These are phyloP conservation scores for Agrilus cyanescens DNA, from an alignment of 2,888 invertebrate species.

Conservation along the genomic window DNA sequence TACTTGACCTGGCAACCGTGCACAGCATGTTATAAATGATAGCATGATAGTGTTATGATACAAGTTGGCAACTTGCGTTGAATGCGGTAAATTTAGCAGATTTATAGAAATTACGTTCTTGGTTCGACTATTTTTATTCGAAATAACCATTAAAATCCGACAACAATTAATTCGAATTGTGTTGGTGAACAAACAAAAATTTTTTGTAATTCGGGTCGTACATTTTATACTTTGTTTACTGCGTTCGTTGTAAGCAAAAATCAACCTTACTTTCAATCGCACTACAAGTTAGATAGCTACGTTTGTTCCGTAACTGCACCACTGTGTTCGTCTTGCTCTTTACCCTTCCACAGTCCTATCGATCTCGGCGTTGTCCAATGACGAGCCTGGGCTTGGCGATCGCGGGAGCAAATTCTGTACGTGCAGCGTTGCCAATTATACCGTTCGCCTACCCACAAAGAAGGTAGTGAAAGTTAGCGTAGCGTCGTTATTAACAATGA, in stretches of 20 bases:
- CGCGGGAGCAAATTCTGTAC: constrained; percentile 40
- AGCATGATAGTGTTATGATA: constrained; percentile 12
- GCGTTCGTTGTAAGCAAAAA: too few species aligned
- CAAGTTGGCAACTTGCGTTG: not conserved
- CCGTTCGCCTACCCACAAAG: constrained; percentile 19
- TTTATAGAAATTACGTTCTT: not conserved
- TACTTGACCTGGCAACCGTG: constrained; percentile 37
- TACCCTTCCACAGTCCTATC: constrained; percentile 47
- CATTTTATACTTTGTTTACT: too few species aligned
- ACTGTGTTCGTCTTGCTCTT: constrained; percentile 40
- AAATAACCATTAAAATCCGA: too few species aligned
- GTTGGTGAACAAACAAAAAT: too few species aligned
- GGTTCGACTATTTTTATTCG: too few species aligned
- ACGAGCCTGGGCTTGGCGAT: constrained; percentile 35
- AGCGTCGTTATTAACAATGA: constrained; percentile 11
- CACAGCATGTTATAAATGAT: constrained; percentile 33
- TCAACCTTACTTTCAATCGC: too few species aligned
- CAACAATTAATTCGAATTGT: too few species aligned
- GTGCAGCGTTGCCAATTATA: constrained; percentile 38
- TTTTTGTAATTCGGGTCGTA: too few species aligned
- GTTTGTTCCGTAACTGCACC: constrained; percentile 32
- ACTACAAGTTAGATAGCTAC: not conserved
- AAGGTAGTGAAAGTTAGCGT: constrained; percentile 16
- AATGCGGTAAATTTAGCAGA: not conserved
- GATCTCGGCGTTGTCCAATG: constrained; percentile 50